These are phyloP conservation scores for Sciurus niger DNA, from an alignment of 2,113 vertebrate genomes.

Conservation along the genomic window DNA sequence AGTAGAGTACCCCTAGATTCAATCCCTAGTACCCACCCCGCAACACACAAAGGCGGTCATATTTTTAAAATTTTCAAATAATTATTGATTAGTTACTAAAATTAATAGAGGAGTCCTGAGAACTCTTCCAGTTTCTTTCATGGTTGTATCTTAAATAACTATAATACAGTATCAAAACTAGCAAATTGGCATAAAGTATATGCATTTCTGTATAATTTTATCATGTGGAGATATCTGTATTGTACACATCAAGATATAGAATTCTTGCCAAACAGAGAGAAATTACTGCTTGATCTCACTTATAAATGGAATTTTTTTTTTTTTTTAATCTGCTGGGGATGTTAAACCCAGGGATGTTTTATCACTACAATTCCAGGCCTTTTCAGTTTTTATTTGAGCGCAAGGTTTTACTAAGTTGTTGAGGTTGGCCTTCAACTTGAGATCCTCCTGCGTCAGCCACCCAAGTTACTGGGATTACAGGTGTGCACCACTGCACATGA, in stretches of 20 bases:
- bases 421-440: neutral
- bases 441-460: neutral
- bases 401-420: neutral
- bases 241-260: neutral
- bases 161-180: neutral
- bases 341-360: too few species aligned
- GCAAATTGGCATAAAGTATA: neutral
- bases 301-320: neutral
- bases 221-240: neutral
- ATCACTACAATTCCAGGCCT: neutral
- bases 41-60: too few species aligned
- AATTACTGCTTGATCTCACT: neutral
- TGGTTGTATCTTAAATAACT: neutral
- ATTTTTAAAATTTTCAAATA: conserved; percentile 8
- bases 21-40: too few species aligned
- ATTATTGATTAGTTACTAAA: neutral
- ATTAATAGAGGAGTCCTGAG: neutral
- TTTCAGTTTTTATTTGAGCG: neutral
- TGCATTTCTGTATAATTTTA: neutral
- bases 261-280: neutral
- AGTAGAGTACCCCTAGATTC: too few species aligned
- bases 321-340: too few species aligned
- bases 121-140: neutral
- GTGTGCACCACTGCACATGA: too few species aligned
- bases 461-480: neutral